These are phyloP conservation scores for Rhea pennata DNA, from an alignment of 2,113 vertebrate species.

Conservation along the genomic window DNA sequence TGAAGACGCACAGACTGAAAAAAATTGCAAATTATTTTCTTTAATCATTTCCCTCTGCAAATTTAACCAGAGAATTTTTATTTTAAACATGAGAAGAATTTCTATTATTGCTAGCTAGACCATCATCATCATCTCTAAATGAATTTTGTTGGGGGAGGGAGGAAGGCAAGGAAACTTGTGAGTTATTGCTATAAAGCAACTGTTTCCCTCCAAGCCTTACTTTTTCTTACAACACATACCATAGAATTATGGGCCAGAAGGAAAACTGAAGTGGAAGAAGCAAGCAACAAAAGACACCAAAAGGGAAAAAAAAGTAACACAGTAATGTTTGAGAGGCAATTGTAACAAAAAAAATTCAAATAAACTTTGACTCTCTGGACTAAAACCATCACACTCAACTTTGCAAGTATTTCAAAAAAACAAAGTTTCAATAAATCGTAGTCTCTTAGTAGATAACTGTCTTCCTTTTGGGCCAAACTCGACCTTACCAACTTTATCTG, in stretches of 20 bases:
- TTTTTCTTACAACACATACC: neutral
- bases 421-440: neutral
- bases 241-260: neutral
- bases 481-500: neutral
- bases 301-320: neutral
- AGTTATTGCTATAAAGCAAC: neutral
- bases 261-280: neutral
- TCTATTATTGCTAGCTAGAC: neutral
- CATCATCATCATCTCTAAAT: neutral
- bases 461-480: neutral
- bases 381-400: neutral
- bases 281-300: neutral
- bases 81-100: neutral
- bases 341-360: neutral
- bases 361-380: neutral
- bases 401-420: neutral
- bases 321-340: neutral
- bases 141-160: neutral
- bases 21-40: neutral
- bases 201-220: neutral
- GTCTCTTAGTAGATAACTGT: neutral
- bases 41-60: neutral
- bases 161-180: neutral
- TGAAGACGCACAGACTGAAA: neutral
- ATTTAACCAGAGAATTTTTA: neutral